A percentile compares a stretch with the other conserved stretches of the same genome.
Evolutionary conservation across 2,888 invertebrate genomes (phyloP).

Genomic region (Xestia sexstrigata): DNA sequence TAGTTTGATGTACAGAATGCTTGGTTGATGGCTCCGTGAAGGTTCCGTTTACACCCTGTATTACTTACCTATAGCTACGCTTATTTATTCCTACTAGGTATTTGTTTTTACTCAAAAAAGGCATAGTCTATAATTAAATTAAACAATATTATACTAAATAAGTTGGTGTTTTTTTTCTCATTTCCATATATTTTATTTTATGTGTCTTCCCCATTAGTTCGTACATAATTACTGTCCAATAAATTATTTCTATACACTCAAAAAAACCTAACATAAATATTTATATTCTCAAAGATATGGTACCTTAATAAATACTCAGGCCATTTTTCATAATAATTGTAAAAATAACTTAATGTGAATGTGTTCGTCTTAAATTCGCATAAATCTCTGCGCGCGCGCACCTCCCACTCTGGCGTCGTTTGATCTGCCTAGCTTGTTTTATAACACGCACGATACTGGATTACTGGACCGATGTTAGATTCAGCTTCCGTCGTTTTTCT

Average conservation of each 20-base stretch:
- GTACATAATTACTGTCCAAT: constrained; percentile 47
- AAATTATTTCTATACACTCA: constrained; percentile 35
- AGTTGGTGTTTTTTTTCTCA: constrained; percentile 12
- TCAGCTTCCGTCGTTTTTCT: constrained; percentile 57
- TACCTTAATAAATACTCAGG: constrained; percentile 28
- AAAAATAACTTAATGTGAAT: constrained; percentile 54
- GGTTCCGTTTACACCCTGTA: too few species aligned
- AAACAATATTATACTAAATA: constrained; percentile 6
- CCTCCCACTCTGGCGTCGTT: constrained; percentile 56
- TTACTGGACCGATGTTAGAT: constrained; percentile 47
- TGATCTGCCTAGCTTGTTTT: constrained; percentile 60
- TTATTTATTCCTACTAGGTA: neutral
- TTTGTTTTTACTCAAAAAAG: neutral
- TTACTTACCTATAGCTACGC: neutral
- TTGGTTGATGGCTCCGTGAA: too few species aligned
- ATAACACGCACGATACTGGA: constrained; percentile 50
- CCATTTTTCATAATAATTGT: constrained; percentile 51
- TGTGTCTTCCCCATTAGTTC: constrained; percentile 44
- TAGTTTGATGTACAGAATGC: too few species aligned
- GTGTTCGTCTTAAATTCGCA: constrained; percentile 50
- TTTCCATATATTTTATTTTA: constrained; percentile 41
- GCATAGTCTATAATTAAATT: constrained; percentile 12
- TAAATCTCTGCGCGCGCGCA: constrained; percentile 49
- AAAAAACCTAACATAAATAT: constrained; percentile 36
- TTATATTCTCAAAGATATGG: constrained; percentile 20